These are phyloP conservation scores for Hephaestus fuliginosus DNA, from an alignment of 2,797 vertebrate species.

Conservation along the genomic window DNA sequence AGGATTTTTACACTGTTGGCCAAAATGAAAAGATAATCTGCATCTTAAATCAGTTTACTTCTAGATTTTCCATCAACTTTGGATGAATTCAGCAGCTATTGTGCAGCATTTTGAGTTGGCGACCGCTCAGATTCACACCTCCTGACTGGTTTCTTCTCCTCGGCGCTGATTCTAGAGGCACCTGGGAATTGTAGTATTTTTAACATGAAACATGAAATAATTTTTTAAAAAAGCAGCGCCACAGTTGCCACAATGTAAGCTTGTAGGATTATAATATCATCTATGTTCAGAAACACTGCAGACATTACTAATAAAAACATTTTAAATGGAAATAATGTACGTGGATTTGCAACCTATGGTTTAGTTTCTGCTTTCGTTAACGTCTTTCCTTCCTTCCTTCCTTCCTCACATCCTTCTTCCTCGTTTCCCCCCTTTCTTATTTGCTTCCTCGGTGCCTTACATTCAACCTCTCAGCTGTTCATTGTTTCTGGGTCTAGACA, in stretches of 20 bases:
- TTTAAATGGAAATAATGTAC: not conserved
- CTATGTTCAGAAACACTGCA: not conserved
- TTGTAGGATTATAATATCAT: not conserved
- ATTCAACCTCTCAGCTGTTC: conserved; percentile 66
- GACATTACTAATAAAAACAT: not conserved
- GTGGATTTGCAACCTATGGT: not conserved
- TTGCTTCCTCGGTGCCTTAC: conserved; percentile 5
- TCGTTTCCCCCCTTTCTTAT: not conserved
- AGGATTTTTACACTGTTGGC: not conserved
- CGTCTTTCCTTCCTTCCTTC: not conserved
- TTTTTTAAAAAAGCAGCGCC: no score
- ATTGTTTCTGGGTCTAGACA: conserved; percentile 73
- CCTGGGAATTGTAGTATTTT: not conserved
- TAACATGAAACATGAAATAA: not conserved
- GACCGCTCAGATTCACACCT: not conserved
- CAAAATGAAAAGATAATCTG: not conserved
- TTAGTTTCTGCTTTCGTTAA: not conserved
- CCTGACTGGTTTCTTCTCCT: not conserved
- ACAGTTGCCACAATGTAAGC: not conserved
- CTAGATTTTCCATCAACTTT: not conserved
- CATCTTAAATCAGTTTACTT: not conserved
- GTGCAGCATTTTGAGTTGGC: not conserved
- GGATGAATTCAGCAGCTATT: not conserved
- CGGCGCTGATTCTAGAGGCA: not conserved
- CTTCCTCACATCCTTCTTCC: not conserved